Conservation (phyloP, 1,140 invertebrate genomes). For the Eueides isabella region DNA sequence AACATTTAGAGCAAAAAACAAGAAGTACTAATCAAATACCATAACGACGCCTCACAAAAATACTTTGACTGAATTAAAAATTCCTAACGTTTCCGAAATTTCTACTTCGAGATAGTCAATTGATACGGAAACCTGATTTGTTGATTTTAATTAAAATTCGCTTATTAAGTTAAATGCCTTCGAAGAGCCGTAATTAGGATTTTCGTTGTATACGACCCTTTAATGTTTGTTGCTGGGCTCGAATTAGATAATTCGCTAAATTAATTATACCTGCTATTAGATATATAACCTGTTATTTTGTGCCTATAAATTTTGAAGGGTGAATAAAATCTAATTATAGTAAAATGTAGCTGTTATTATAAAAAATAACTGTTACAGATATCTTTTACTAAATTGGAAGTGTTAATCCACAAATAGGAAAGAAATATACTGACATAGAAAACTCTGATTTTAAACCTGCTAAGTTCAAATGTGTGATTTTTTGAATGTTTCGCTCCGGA, state of each 20-base stretch:
- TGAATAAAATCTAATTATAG: background rate
- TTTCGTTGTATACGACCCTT: slow-evolving; percentile 11
- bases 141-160: slow-evolving; percentile 34
- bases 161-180: slow-evolving; percentile 32
- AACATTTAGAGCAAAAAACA: background rate
- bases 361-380: too few species aligned
- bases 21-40: background rate
- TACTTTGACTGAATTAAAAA: background rate
- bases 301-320: background rate
- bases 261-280: slow-evolving; percentile 8
- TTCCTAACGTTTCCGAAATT: background rate
- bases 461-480: too few species aligned
- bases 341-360: too few species aligned
- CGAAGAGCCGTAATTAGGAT: slow-evolving; percentile 25
- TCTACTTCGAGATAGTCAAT: slow-evolving; percentile 10
- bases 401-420: too few species aligned
- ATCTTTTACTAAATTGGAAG: too few species aligned
- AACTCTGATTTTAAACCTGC: too few species aligned
- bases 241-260: slow-evolving; percentile 2
- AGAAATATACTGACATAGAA: too few species aligned
- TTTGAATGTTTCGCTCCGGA: too few species aligned
- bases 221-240: slow-evolving; percentile 5
- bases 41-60: background rate
- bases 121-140: slow-evolving; percentile 22
- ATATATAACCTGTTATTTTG: background rate